These are phyloP conservation scores for Nothoprocta pentlandii DNA, from an alignment of 2,113 vertebrate species.

Conservation along the genomic window DNA sequence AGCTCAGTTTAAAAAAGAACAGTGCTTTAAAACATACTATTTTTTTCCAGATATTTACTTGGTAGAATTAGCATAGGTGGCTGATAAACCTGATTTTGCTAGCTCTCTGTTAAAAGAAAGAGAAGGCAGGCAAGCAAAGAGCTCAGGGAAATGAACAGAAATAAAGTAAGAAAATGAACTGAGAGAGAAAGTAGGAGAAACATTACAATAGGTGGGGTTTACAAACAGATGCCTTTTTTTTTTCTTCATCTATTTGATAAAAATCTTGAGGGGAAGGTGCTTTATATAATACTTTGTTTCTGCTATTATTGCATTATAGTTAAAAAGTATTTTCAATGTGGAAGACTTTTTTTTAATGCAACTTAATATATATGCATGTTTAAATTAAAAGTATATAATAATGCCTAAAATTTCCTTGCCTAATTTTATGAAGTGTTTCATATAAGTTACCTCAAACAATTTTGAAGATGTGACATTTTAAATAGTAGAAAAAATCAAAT, in stretches of 20 bases:
- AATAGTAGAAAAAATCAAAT: neutral
- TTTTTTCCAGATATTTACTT: neutral
- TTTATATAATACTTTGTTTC: neutral
- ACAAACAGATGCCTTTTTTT: neutral
- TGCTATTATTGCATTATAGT: neutral
- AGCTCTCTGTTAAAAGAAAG: neutral
- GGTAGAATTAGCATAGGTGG: neutral
- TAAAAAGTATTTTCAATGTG: neutral
- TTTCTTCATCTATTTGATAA: neutral
- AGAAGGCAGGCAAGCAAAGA: neutral
- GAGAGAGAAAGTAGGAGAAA: neutral
- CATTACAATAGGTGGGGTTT: neutral
- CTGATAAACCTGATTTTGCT: conserved; percentile 12
- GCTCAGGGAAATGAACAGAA: neutral
- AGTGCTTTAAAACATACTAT: neutral
- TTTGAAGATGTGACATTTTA: neutral
- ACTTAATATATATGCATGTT: neutral
- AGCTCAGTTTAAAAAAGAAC: neutral
- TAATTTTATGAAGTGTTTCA: neutral
- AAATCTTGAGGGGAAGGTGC: neutral
- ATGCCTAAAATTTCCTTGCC: neutral
- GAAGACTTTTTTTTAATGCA: neutral
- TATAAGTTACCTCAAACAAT: neutral
- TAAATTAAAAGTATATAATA: neutral
- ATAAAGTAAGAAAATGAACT: neutral